Base-by-base conservation (phyloP, 2,797 vertebrate genomes). In the Pogoniulus pusillus region DNA sequence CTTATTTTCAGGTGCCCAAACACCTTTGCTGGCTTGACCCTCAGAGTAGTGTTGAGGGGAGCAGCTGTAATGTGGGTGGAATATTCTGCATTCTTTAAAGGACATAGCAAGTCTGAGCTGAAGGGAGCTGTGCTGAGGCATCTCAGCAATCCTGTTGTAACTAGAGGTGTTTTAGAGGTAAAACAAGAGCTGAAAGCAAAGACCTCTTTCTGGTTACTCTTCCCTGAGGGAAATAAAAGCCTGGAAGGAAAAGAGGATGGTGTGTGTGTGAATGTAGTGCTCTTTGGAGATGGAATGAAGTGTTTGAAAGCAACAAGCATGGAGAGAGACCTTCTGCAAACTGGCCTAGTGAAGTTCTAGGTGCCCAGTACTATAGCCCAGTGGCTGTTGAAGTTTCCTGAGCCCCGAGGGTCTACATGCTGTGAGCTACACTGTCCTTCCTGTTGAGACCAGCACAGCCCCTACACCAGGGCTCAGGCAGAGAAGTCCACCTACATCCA, bases 211-310 rank as follows among this genome's bases (percentile, higher is more conserved):
- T 19, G 3, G 16, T 83, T 81, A 7, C 32, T 90, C 39, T 62
- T 84, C 9, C 8, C 62, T 19, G 20, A 82, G 29, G 29, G n/a
- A 45, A 75, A 22, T 59, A 37, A 73, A 75, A 66, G 7, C 16
- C 27, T 58, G 7, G 12, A 47, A 74, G 51, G 45, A 60, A 59
- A 9, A 68, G 16, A 3, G 10, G 7, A 1, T 14, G 29, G 35
- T 1, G 1, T 4, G 1, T 4, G 1, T 22, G 5, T n/a, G 18
- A 34, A 16, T 55, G 43, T 14, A 8, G 22, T 23, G 51, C 55
- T 51, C 34, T 32, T 65, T 41, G n/a, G 66, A 8, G 23, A 24
- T 54, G 68, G 58, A 78, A 49, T 39, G 49, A 60, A 57, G 59
- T 19, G 3, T 53, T 29, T 53, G 54, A 47, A 47, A 47, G 22